Conservation (phyloP, 1,140 invertebrate genomes). For the Drosophila nebulosa region DNA sequence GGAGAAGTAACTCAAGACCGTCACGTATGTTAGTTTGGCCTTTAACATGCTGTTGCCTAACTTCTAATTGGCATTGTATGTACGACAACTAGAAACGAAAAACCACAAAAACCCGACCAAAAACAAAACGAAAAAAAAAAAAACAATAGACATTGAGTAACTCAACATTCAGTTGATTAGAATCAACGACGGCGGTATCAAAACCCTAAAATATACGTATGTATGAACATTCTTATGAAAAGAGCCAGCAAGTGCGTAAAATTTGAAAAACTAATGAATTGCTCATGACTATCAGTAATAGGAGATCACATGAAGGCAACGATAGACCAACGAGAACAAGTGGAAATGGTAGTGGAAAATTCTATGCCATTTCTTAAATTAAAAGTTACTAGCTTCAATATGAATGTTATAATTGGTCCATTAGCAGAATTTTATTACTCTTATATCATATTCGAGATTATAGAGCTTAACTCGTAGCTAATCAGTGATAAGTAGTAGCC, state of each 20-base stretch:
- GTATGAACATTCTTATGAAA: not conserved
- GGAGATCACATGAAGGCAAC: not conserved
- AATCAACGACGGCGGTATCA: not conserved
- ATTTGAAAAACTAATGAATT: not conserved
- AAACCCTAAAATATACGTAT: not conserved
- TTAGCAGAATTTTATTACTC: no score
- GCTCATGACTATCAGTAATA: not conserved
- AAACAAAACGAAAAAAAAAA: not conserved
- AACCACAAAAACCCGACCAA: not conserved
- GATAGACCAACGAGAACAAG: no score
- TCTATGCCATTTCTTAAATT: no score
- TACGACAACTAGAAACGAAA: conserved; percentile 16
- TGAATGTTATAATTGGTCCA: no score
- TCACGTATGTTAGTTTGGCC: conserved; percentile 14
- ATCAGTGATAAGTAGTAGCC: not conserved
- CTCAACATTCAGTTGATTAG: conserved; percentile 13
- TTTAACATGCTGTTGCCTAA: conserved; percentile 44
- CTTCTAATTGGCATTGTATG: conserved; percentile 74
- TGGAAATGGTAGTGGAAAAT: no score
- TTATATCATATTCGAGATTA: not conserved
- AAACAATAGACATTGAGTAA: conserved; percentile 29
- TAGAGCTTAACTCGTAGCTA: not conserved
- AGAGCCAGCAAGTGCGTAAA: not conserved
- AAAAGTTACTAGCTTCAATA: no score
- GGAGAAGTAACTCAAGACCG: conserved; percentile 47